Percentiles rank a stretch among this genome's conserved stretches.
These are phyloP conservation scores for Temnothorax rugatulus DNA, from an alignment of 2,888 invertebrate species.

Conservation along the genomic window DNA sequence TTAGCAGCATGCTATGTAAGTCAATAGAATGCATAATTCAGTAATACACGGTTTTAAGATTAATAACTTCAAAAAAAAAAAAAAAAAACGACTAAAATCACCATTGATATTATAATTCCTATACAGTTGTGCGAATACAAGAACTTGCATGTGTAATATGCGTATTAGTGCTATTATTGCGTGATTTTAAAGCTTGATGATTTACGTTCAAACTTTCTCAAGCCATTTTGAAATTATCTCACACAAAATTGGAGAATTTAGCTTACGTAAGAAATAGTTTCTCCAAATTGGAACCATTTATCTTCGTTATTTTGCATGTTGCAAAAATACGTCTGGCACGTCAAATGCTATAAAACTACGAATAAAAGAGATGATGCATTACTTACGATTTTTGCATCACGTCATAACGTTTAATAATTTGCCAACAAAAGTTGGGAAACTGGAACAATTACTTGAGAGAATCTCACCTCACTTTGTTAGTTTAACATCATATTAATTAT, in stretches of 20 bases:
- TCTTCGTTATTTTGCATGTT: slow-evolving; percentile 56
- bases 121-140: background rate
- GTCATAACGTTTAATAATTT: background rate
- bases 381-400: background rate
- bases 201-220: slow-evolving; percentile 61
- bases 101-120: background rate
- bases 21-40: background rate
- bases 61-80: background rate
- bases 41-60: background rate
- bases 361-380: slow-evolving; percentile 2
- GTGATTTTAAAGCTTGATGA: slow-evolving; percentile 38
- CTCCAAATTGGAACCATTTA: slow-evolving; percentile 65
- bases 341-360: background rate
- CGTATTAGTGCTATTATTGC: background rate
- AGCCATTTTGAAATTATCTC: slow-evolving; percentile 54
- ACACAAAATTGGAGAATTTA: slow-evolving; percentile 45
- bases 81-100: background rate
- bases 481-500: slow-evolving; percentile 27
- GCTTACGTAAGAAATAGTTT: slow-evolving; percentile 70
- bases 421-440: background rate
- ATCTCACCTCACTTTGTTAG: background rate
- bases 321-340: slow-evolving; percentile 10
- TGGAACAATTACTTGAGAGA: background rate
- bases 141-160: slow-evolving; percentile 8
- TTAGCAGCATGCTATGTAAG: background rate